A percentile compares a stretch with the other conserved stretches of the same genome.
Conservation (phyloP, 1,140 invertebrate species). For the Zaprionus capensis region DNA sequence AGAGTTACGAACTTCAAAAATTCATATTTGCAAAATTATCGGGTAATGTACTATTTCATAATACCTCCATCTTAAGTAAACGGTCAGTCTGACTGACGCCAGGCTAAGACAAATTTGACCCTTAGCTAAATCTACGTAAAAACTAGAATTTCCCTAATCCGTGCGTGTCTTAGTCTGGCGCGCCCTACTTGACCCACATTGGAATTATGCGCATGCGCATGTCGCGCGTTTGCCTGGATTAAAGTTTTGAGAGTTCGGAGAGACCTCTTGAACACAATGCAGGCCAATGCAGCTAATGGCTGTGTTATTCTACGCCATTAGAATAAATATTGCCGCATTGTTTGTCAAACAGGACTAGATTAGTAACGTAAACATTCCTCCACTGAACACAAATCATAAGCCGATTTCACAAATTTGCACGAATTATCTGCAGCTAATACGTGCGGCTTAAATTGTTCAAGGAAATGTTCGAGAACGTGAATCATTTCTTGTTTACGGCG, state of each 20-base stretch:
- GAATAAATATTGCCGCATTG: constrained; percentile 83
- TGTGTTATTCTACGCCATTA: constrained; percentile 79
- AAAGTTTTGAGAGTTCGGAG: constrained; percentile 9
- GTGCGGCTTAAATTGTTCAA: constrained; percentile 52
- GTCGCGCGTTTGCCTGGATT: constrained; percentile 28
- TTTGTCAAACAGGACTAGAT: constrained; percentile 84
- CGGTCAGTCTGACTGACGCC: constrained; percentile 70
- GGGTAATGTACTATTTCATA: background rate
- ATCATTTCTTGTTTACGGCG: background rate
- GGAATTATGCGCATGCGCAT: constrained; percentile 49
- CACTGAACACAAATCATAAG: constrained; percentile 79
- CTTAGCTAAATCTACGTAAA: constrained; percentile 67
- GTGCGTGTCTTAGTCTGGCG: constrained; percentile 39
- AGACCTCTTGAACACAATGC: constrained; percentile 26
- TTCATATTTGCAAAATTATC: background rate
- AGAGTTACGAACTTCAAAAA: too few species aligned
- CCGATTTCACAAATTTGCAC: constrained; percentile 80
- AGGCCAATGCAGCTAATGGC: constrained; percentile 43
- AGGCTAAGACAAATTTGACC: constrained; percentile 50
- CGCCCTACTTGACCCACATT: constrained; percentile 51
- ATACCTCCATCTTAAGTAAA: constrained; percentile 10
- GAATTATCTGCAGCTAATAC: constrained; percentile 76
- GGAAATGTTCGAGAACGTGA: background rate
- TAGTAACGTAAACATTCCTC: constrained; percentile 80
- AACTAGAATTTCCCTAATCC: constrained; percentile 66